These are phyloP conservation scores for Podilymbus podiceps DNA, from an alignment of 2,113 vertebrate genomes.

Conservation along the genomic window DNA sequence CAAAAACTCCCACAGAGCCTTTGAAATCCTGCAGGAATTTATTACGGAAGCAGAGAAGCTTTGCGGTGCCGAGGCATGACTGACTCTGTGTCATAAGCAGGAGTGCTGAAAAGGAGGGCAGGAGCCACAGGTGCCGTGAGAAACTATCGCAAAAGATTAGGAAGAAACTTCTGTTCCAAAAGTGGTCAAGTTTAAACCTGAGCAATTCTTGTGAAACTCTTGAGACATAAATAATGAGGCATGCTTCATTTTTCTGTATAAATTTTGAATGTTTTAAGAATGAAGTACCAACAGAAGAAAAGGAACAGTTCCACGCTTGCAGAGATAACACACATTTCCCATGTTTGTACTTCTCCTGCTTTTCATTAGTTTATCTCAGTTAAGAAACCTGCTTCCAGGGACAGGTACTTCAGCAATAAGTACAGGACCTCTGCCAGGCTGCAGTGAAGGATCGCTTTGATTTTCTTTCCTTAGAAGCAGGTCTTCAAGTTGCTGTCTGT, in stretches of 20 bases:
- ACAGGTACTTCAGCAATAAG: neutral
- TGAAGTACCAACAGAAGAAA: neutral
- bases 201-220: constrained; percentile 21
- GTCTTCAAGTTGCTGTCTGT: neutral
- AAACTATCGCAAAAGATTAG: neutral
- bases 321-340: neutral
- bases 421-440: neutral
- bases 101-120: neutral
- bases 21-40: neutral
- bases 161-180: neutral
- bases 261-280: neutral
- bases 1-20: neutral
- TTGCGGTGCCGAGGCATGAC: neutral
- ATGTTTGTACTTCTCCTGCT: neutral
- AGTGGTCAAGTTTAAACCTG: neutral
- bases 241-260: fast-evolving
- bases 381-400: neutral
- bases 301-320: neutral
- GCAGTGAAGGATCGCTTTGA: neutral
- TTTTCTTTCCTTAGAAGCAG: neutral
- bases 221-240: neutral
- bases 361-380: neutral
- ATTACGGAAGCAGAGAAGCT: neutral
- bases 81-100: neutral
- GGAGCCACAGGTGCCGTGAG: neutral